These are phyloP conservation scores for Dallia pectoralis DNA, from an alignment of 2,797 vertebrate genomes.

Conservation along the genomic window DNA sequence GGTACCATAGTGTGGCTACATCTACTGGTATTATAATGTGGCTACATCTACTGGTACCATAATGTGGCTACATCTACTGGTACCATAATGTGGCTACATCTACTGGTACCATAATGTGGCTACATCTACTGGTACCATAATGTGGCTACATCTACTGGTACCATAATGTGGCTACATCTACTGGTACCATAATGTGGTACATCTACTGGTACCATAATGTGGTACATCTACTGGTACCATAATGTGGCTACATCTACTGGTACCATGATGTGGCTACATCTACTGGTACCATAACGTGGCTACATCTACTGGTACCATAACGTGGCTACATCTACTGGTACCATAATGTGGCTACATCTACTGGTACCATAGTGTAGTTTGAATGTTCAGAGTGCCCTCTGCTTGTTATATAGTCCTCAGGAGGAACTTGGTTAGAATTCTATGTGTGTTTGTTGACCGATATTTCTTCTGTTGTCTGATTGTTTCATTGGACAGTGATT, in stretches of 20 bases:
- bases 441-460: conserved; percentile 81
- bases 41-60: conserved; percentile 77
- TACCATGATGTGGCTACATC: no score
- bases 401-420: conserved; percentile 83
- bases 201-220: conserved; percentile 75
- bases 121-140: no score
- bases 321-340: no score
- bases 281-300: no score
- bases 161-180: conserved; percentile 74
- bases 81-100: conserved; percentile 75
- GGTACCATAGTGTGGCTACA: no score
- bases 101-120: conserved; percentile 77
- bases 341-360: no score
- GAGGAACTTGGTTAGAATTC: conserved; percentile 77
- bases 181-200: conserved; percentile 76
- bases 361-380: no score
- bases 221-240: no score
- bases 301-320: no score
- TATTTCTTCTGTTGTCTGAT: conserved; percentile 90
- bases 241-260: no score
- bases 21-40: no score
- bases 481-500: conserved; percentile 91
- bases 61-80: conserved; percentile 80
- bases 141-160: conserved; percentile 78
- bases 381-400: conserved; percentile 89